Evolutionary conservation across 2,113 vertebrate species (phyloP), one percentile per base, ranked within the genome.

Genomic region (Danio rerio): DNA sequence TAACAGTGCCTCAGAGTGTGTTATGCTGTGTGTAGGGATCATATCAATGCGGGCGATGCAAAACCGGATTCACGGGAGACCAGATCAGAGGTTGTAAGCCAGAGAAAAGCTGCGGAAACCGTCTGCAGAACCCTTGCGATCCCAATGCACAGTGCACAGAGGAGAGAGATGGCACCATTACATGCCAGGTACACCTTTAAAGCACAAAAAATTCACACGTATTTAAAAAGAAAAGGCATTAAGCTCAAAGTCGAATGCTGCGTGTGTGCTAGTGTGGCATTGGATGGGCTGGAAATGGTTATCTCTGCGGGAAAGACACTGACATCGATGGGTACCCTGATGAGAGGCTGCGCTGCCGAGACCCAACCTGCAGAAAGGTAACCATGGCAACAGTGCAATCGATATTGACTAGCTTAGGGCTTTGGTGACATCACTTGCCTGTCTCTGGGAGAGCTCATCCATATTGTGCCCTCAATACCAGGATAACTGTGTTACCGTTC

Each of bases 251-350:
- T 45, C 47, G 45, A 43, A 52, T 18, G 7, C 11, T 70, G 66
- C 80, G 55, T 80, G 43, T 76, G 83, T 91, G 74, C 68, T 89
- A 99, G 98, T 99, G 98, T 90, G 94, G 96, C 56, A 95, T 99
- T 56, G 98, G 98, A 83, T 99, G 97, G 97, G 98, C 98, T 66
- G 98, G 98, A 6, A 96, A 99, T 21, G 98, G 98, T 68, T 97
- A 94, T 80, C 77, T 97, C 71, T 99, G 98, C 1, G 98, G 96
- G 79, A 98, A 97, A 91, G 98, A 99, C 58, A 93, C 97, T 0
- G 98, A 99, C 89, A 99, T 99, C 8, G 98, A 99, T 18, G 96
- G 98, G 71, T 98, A 98, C 86, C 97, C 98, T 0, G 96, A 99
- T 0, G 96, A 98, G 86, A 95, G 97, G 80, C 95, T 99, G 47